Base-by-base conservation (phyloP, 2,888 invertebrate genomes). In the Helobdella robusta region DNA sequence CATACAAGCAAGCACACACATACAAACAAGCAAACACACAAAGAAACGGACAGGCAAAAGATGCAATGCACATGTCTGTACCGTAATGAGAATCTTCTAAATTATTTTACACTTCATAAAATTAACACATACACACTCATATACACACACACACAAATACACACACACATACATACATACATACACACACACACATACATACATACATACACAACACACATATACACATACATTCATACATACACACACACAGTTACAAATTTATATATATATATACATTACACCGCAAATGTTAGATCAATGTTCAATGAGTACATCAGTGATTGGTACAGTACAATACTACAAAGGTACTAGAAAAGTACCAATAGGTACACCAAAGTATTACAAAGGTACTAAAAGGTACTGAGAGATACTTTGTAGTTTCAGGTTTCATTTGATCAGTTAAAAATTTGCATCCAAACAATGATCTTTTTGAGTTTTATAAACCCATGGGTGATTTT, bases 121-220 rank as follows among this genome's bases (percentile, higher is more conserved):
- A 40, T n/a, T n/a, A 15, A n/a, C n/a, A 40, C 11, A n/a, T 40
- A 11, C n/a, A n/a, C n/a, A 40, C n/a, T 40, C 44, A 40, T 40
- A n/a, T 40, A n/a, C 44, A 40, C n/a, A 40, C 11, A 40, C 44
- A 40, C n/a, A 11, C n/a, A 40, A n/a, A 40, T 40, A 40, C 11
- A 40, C 44, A 40, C 44, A 28, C 40, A 64, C 2, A n/a, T n/a
- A 59, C 40, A 59, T n/a, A 59, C 20, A 65, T 2, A 25, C 40
- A 65, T 1, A 25, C 23, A 35, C 15, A 63, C 23, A 52, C 32
- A 63, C n/a, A 50, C 23, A 35, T 11, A 18, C 6, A 64, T 1
- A 36, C 2, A 56, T 4, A 40, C 23, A 64, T 2, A 56, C 20
- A 44, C 25, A 60, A 25, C 15, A 5, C 28, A 20, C 20, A 60